Evolutionary conservation across 1,140 invertebrate genomes (phyloP).

Genomic region (Drosophila persimilis): DNA sequence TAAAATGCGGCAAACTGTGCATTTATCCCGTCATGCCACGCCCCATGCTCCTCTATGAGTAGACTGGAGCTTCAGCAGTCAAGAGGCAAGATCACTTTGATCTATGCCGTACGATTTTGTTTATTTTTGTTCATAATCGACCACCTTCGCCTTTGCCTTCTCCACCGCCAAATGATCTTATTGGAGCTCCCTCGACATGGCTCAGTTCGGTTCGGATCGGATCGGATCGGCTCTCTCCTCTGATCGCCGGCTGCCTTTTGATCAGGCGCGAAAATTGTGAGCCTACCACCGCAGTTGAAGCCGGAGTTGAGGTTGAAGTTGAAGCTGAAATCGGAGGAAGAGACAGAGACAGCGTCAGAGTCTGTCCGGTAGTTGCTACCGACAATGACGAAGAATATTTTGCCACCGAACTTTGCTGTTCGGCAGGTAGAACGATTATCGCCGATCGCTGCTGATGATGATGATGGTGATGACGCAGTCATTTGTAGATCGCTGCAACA

Average conservation of each 20-base stretch:
- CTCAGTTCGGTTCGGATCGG: no score
- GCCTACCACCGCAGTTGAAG: slow-evolving; percentile 27
- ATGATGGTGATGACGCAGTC: slow-evolving; percentile 52
- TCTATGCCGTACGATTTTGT: slow-evolving; percentile 75
- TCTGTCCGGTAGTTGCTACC: slow-evolving; percentile 69
- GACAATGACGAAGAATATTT: slow-evolving; percentile 59
- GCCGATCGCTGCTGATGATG: slow-evolving; percentile 32
- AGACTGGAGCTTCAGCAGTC: slow-evolving; percentile 41
- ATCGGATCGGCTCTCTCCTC: slow-evolving; percentile 15
- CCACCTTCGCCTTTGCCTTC: slow-evolving; percentile 28
- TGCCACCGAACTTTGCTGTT: slow-evolving; percentile 3
- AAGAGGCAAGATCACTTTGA: slow-evolving; percentile 62
- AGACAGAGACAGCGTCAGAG: slow-evolving; percentile 2
- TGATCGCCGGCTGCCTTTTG: slow-evolving; percentile 62
- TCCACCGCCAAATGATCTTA: slow-evolving; percentile 31
- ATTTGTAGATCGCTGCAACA: slow-evolving; percentile 18
- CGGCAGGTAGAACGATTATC: slow-evolving; percentile 2
- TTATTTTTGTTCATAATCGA: slow-evolving; percentile 81
- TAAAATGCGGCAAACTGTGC: slow-evolving; percentile 79
- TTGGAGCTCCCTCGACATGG: not conserved
- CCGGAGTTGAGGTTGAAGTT: slow-evolving; percentile 1
- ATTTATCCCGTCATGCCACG: slow-evolving; percentile 72
- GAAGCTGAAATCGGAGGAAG: slow-evolving; percentile 7
- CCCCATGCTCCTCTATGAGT: slow-evolving; percentile 23
- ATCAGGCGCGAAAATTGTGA: slow-evolving; percentile 78